Evolutionary conservation across 2,888 invertebrate genomes (phyloP), one percentile per base, ranked within the genome.

Genomic region (Adineta ricciae): DNA sequence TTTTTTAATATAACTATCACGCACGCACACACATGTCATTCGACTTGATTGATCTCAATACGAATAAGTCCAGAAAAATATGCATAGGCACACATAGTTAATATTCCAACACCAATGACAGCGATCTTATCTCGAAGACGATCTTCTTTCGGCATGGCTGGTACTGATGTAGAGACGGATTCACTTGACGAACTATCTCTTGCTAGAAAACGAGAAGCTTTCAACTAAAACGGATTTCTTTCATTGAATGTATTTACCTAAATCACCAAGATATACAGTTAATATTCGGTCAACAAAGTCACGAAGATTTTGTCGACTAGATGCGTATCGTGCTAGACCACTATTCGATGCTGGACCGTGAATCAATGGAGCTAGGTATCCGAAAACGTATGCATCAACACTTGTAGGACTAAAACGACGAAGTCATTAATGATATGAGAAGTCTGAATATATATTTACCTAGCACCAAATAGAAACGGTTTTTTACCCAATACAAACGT

Each of bases 1-100:
- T 5, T 16, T 64, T 19, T 32, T 36, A 36, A 36, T 64, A 32
- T 64, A 64, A 64, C 19, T 7, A 2, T 32, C 27, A 64, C 64
- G 32, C 32, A 46, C 46, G 11, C 46, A 46, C 16, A 14, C 32
- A 64, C 64, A 27, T 32, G 11, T 78, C 78, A 78, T 78, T 78
- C 78, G 24, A 41, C 41, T 78, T 78, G 2, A 41, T 21, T 38
- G 11, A 78, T 38, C 41, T 78, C 78, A 78, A 78, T 78, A n/a
- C 78, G 78, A 41, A 78, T 78, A 41, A 78, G 78, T 41, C 78
- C 78, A 19, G 78, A 78, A 24, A 78, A 36, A 78, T 78, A 78
- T 7, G 78, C 78, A 41, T 78, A 78, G 41, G 78, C 78, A 78
- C 78, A 78, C 41, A 78, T 41, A 2, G 78, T 78, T 78, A 78